Conservation (phyloP, 2,797 vertebrate species). For the Pogonophryne albipinna region DNA sequence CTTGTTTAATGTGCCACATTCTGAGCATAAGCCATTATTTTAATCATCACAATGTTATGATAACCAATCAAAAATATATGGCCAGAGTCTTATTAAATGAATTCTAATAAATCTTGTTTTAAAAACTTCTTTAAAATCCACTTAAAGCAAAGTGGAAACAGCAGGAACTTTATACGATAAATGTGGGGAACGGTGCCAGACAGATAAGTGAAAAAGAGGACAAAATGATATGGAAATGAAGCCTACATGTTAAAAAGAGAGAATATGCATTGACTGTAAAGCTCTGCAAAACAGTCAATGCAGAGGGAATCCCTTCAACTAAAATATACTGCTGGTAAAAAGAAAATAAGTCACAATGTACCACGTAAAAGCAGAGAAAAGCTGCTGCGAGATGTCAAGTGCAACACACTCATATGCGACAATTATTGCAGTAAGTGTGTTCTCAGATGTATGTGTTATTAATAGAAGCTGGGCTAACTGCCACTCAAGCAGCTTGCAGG, state of each 20-base stretch:
- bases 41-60: background rate
- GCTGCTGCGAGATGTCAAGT: conserved; percentile 12
- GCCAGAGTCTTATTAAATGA: background rate
- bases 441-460: conserved; percentile 20
- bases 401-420: conserved; percentile 35
- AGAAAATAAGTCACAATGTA: background rate
- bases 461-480: conserved; percentile 3
- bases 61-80: background rate
- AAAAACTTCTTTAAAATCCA: background rate
- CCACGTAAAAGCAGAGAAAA: conserved; percentile 19
- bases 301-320: conserved; percentile 27
- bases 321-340: conserved; percentile 2
- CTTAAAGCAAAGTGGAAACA: conserved; percentile 1
- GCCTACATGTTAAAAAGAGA: background rate
- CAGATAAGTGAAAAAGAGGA: conserved; percentile 16
- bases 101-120: background rate
- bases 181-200: conserved; percentile 27
- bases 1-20: background rate
- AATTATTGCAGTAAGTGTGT: conserved; percentile 24
- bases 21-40: background rate
- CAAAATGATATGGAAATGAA: conserved; percentile 27
- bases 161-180: conserved; percentile 1
- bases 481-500: conserved; percentile 15
- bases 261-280: conserved; percentile 1
- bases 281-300: conserved; percentile 1